A percentile compares a stretch with the other conserved stretches of the same genome.
phyloP scores from a whole-genome alignment of 2,113 vertebrate species.

The Crotophaga sulcirostris region DNA sequence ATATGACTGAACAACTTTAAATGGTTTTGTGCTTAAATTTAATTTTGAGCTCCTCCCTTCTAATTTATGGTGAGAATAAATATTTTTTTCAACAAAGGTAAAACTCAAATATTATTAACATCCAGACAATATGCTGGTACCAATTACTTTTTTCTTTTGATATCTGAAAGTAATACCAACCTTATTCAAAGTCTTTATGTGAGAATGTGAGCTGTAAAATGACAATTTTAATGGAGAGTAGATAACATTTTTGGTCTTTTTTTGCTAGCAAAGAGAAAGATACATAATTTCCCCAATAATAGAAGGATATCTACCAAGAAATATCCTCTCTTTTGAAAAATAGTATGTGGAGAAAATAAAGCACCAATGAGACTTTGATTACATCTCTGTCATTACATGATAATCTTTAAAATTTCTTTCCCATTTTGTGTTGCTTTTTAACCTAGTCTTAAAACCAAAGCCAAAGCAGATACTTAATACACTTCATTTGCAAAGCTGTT shows the following conservation, averaged over 20 bases:
- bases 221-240: background rate
- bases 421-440: background rate
- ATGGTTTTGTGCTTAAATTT: background rate
- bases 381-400: background rate
- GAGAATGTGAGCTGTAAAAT: constrained; percentile 1
- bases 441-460: background rate
- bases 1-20: background rate
- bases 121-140: background rate
- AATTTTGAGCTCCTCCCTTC: background rate
- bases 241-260: constrained; percentile 14
- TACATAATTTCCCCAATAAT: background rate
- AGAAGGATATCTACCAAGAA: background rate
- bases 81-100: background rate
- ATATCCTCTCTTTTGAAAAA: background rate
- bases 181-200: background rate
- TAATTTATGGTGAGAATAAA: background rate
- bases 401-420: background rate
- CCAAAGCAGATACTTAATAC: background rate
- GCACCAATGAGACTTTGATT: background rate
- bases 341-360: background rate
- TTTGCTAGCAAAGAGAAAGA: background rate
- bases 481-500: background rate
- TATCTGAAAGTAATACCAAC: background rate
- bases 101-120: background rate
- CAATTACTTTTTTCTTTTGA: constrained; percentile 4